Conservation (phyloP, 1,140 invertebrate genomes). For the Tetramorium alpestre region DNA sequence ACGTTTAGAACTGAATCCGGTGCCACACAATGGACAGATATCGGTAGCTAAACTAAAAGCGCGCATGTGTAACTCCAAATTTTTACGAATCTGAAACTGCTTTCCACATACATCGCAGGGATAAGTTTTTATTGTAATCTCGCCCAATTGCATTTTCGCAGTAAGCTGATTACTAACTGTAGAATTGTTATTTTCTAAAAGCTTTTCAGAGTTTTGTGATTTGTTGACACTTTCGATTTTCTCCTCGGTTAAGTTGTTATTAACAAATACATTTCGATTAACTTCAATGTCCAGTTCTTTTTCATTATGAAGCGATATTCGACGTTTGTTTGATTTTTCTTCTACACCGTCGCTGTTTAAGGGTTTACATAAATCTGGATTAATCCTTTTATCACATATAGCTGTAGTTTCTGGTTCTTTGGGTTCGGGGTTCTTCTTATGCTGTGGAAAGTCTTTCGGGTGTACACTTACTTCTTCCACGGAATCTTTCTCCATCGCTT, state of each 20-base stretch:
- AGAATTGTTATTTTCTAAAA: background rate
- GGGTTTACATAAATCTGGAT: background rate
- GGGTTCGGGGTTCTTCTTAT: background rate
- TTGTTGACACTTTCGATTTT: background rate
- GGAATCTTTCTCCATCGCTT: background rate
- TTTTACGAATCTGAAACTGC: conserved; percentile 68
- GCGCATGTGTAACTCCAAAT: conserved; percentile 67
- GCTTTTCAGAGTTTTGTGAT: background rate
- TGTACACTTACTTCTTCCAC: background rate
- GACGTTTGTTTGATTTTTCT: background rate
- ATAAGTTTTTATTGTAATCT: conserved; percentile 4
- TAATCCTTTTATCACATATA: background rate
- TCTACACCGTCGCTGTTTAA: background rate
- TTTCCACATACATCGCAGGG: conserved; percentile 70
- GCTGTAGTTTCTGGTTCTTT: background rate
- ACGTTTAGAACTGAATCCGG: conserved; percentile 61
- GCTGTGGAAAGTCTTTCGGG: background rate
- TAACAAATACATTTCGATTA: background rate
- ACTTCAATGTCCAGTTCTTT: background rate
- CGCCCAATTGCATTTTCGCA: background rate
- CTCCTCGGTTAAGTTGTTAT: background rate
- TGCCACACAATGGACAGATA: conserved; percentile 62
- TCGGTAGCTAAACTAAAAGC: conserved; percentile 15
- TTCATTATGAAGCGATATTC: background rate
- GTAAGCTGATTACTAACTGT: background rate